phyloP scores from a whole-genome alignment of 2,113 vertebrate species.

The Ancistrus triradiatus region DNA sequence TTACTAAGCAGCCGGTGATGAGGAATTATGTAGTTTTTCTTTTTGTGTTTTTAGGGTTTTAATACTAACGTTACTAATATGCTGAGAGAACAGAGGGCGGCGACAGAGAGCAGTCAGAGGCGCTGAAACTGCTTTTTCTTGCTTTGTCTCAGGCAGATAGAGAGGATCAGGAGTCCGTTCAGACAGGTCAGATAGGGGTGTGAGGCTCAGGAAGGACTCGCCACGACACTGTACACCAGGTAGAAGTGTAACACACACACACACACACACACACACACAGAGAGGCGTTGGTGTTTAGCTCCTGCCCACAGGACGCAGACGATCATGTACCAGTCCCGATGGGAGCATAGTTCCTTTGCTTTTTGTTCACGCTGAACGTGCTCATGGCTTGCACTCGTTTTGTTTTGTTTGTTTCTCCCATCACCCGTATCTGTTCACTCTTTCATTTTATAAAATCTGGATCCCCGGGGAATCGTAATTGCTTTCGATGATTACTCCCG shows the following conservation, averaged over 20 bases:
- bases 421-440: conserved; percentile 31
- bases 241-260: background rate
- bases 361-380: conserved; percentile 42
- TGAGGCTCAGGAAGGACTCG: conserved; percentile 3
- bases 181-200: conserved; percentile 1
- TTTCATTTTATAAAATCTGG: conserved; percentile 38
- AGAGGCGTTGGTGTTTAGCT: conserved; percentile 37
- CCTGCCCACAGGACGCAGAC: conserved; percentile 35
- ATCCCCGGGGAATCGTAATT: conserved; percentile 46
- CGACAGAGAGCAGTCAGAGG: background rate
- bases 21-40: conserved; percentile 25
- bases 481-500: conserved; percentile 49
- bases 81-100: background rate
- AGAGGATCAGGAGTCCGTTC: conserved; percentile 3
- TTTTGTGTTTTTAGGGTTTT: background rate
- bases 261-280: conserved; percentile 9
- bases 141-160: background rate
- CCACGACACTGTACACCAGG: background rate
- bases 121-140: background rate
- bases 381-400: conserved; percentile 30
- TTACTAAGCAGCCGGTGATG: conserved; percentile 15
- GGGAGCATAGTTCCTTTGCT: conserved; percentile 30
- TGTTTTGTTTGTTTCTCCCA: conserved; percentile 20
- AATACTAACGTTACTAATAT: conserved; percentile 2
- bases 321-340: conserved; percentile 36